Conservation (phyloP, 2,113 vertebrate species). For the Poicephalus gulielmi region DNA sequence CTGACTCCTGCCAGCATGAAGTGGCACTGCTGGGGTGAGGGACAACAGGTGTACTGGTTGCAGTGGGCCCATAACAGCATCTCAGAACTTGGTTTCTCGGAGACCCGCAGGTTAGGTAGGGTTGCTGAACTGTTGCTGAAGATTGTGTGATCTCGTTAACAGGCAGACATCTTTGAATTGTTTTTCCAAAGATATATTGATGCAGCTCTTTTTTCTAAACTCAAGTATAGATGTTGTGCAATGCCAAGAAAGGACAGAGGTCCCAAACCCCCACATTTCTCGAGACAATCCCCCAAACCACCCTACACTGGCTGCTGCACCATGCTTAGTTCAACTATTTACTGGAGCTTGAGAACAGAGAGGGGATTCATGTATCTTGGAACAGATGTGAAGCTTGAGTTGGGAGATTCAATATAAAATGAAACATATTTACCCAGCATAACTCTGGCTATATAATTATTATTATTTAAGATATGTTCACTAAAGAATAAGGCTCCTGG, state of each 20-base stretch:
- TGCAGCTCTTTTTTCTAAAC: neutral
- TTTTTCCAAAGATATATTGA: neutral
- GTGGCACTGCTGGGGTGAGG: neutral
- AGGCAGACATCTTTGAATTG: neutral
- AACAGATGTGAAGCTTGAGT: neutral
- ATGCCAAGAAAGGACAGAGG: neutral
- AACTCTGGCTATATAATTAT: neutral
- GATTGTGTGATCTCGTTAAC: neutral
- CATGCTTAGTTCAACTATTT: neutral
- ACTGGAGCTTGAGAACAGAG: neutral
- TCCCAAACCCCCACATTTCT: neutral
- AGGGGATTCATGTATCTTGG: neutral
- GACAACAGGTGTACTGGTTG: neutral
- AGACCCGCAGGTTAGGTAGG: neutral
- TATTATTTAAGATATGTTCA: neutral
- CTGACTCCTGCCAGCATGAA: neutral
- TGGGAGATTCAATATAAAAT: neutral
- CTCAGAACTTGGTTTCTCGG: neutral
- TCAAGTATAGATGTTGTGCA: neutral
- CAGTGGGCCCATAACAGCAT: fast-evolving
- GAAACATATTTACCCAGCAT: neutral
- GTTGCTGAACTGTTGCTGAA: neutral
- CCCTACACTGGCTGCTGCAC: neutral
- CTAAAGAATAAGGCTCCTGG: neutral
- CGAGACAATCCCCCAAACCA: neutral